Evolutionary conservation across 2,888 invertebrate species (phyloP), one percentile per base, ranked within the genome.

Genomic region (Leuctra nigra): DNA sequence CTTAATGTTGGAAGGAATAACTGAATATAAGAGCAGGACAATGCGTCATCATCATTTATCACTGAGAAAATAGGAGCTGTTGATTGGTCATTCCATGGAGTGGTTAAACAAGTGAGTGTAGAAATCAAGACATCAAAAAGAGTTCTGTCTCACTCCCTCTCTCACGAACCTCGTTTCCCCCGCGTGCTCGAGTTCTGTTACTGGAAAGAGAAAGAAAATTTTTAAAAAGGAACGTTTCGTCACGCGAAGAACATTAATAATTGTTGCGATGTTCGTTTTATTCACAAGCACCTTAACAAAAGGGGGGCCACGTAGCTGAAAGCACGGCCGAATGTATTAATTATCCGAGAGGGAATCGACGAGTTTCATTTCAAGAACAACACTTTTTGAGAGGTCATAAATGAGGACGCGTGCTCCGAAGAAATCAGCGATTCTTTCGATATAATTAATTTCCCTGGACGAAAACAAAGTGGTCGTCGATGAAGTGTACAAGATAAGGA

Each of bases 81-180:
- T 35, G 50, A 35, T 50, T 50, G 50, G 50, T 35, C 50, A 50
- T 50, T 50, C 50, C 4, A 14, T 33, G 20, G 50, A 50, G 50
- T 50, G 50, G 50, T 33, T 50, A 9, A 50, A 35, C 50, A 20
- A 50, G 35, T 20, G 41, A 29, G 29, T 46, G 47, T 3, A 18
- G 33, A 35, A 50, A 50, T 50, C 50, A 50, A 50, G 50, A 50
- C 50, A 35, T 50, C 50, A 50, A 35, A 50, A 50, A 50, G 44
- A 22, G 23, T 16, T 20, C 22, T 23, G 4, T 50, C 35, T 35
- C 50, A 18, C 50, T 50, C 50, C 20, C 33, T 35, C 50, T 35
- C 20, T 33, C 6, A 29, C 29, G 11, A 7, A 29, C 29, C 6
- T 29, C 11, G 7, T 29, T 11, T 29, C 11, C 11, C 9, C 23